A percentile compares a stretch with the other conserved stretches of the same genome.
phyloP scores from a whole-genome alignment of 1,140 invertebrate species.

The Psilanteris sp. region DNA sequence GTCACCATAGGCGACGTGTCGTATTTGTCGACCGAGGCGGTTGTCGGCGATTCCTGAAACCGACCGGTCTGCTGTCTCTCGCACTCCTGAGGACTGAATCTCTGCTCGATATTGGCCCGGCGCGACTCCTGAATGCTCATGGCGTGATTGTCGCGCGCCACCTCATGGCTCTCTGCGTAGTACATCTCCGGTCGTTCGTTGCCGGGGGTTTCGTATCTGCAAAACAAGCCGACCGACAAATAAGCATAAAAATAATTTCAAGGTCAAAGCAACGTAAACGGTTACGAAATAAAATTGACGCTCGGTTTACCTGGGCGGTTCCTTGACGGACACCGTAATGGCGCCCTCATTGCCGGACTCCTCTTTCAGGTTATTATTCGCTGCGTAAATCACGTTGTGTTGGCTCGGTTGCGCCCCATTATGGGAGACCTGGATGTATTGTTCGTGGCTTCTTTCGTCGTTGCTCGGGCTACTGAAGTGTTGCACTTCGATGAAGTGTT shows the following conservation, averaged over 20 bases:
- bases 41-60: constrained; percentile 70
- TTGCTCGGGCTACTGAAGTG: constrained; percentile 67
- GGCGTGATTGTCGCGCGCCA: constrained; percentile 66
- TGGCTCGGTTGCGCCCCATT: constrained; percentile 55
- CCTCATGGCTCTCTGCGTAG: constrained; percentile 65
- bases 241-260: too few relatives aligned
- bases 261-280: too few relatives aligned
- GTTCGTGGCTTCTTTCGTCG: constrained; percentile 46
- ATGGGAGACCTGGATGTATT: constrained; percentile 43
- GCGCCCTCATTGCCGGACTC: constrained; percentile 59
- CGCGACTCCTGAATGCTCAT: constrained; percentile 67
- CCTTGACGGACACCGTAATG: constrained; percentile 68
- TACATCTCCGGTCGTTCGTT: constrained; percentile 69
- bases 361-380: constrained; percentile 67
- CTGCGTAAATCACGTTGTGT: constrained; percentile 71
- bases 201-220: constrained; percentile 69
- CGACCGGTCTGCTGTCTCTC: constrained; percentile 45
- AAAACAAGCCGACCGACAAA: not conserved
- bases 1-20: constrained; percentile 65
- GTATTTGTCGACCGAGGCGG: constrained; percentile 65
- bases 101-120: constrained; percentile 66
- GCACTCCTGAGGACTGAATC: constrained; percentile 71
- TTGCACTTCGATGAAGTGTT: constrained; percentile 69
- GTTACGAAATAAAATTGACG: too few relatives aligned
- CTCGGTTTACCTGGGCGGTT: constrained; percentile 68